Base-by-base conservation (phyloP, 1,140 invertebrate species). In the Brachionus manjavacas region DNA sequence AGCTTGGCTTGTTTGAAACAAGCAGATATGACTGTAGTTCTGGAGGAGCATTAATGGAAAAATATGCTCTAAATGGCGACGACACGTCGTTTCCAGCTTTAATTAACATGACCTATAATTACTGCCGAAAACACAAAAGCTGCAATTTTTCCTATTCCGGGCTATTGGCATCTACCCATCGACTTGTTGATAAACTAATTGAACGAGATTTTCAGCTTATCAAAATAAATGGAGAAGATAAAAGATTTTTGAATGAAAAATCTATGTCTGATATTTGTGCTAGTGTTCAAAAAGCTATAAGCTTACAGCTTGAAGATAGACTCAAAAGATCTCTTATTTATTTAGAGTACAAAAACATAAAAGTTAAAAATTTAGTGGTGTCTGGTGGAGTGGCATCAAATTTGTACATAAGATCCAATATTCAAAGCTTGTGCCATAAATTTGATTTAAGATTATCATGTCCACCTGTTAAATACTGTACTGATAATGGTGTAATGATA, bases 401-500 rank as follows among this genome's bases (percentile, higher is more conserved):
- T 89, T 90, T 93, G 88, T 95, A 93, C 87, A 93, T 99, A 16
- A 92, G 92, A 68, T 89, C 91, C 84, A 91, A 92, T 78, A 88
- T 99, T 4, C 90, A 86, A 88, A 85, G 92, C 84, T 86, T 97
- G 64, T 94, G 94, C 87, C 85, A 91, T 35, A 14, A 93, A 84
- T 91, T 92, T 85, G 91, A 90, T 28, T 95, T 93, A 85, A 86
- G 90, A 91, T 86, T 91, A 93, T 20, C 91, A 92, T 91, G 93
- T 85, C 95, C 96, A 20, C 94, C 95, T 14, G 92, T 93, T n/a
- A 91, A 92, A 87, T 91, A 97, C 0, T 99, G 97, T 87, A 96
- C 94, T 3, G 97, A 99, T 88, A 99, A 99, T 92, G 97, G 96
- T 20, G 91, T 97, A n/a, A 99, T 99, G 97, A 96, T 99, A 86